Conservation (phyloP, 2,888 invertebrate species). For the Campopleginae sp. region DNA sequence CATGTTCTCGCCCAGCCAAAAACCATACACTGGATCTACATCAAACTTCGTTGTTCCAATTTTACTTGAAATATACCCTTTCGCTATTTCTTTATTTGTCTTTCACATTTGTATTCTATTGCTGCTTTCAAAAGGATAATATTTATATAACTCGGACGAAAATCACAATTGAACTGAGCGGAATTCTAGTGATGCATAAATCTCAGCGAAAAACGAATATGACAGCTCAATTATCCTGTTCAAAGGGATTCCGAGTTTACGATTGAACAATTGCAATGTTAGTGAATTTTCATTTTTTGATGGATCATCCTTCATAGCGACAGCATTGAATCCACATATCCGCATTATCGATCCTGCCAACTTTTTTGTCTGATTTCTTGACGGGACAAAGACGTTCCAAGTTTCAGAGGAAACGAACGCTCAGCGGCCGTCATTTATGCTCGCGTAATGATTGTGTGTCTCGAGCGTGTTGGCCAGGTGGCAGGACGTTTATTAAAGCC, state of each 20-base stretch:
- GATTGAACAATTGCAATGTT: not conserved
- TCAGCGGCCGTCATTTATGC: not conserved
- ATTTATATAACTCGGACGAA: not conserved
- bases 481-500: not conserved
- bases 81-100: conserved; percentile 17
- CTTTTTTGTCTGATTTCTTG: not conserved
- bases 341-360: not conserved
- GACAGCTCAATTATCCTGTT: not conserved
- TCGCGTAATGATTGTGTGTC: not conserved
- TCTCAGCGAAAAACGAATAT: not conserved
- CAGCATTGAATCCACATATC: not conserved
- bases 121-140: not conserved
- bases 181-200: conserved; percentile 2
- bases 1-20: conserved; percentile 29
- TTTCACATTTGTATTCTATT: conserved; percentile 1
- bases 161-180: not conserved
- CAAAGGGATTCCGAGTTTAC: not conserved
- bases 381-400: not conserved
- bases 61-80: conserved; percentile 24
- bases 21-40: conserved; percentile 41
- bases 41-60: conserved; percentile 46
- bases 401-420: not conserved
- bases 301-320: too few relatives aligned
- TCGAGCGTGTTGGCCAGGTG: not conserved
- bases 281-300: not conserved